Conservation (phyloP, 2,888 invertebrate species). For the Caenorhabditis virilis region DNA sequence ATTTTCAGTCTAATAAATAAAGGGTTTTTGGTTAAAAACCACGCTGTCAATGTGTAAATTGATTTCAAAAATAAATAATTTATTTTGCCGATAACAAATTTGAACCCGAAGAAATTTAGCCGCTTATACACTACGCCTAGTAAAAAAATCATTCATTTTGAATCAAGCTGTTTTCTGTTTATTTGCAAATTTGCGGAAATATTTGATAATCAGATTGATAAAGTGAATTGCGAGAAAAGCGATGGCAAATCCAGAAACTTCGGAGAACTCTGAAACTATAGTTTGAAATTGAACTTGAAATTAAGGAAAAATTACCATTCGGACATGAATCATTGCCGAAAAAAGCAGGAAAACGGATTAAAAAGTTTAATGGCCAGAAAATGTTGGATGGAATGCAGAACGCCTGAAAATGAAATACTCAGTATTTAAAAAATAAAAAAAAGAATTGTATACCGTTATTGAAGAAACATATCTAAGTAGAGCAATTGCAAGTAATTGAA, state of each 20-base stretch:
- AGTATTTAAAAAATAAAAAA: background rate
- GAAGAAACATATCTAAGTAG: constrained; percentile 20
- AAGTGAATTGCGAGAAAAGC: constrained; percentile 26
- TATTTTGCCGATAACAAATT: background rate
- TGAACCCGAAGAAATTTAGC: too few relatives aligned
- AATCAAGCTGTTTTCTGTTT: background rate
- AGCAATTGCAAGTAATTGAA: constrained; percentile 14
- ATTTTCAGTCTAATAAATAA: too few relatives aligned
- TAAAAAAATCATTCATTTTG: too few relatives aligned
- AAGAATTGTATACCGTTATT: constrained; percentile 13
- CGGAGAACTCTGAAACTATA: constrained; percentile 24
- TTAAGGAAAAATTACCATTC: constrained; percentile 10
- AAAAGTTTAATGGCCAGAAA: constrained; percentile 42
- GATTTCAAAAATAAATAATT: constrained; percentile 2
- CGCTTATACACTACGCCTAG: too few relatives aligned
- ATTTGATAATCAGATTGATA: constrained; percentile 10
- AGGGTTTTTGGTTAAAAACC: too few relatives aligned
- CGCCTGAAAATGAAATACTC: constrained; percentile 11
- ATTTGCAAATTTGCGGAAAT: background rate
- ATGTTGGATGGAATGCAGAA: constrained; percentile 39
- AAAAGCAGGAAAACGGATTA: constrained; percentile 39
- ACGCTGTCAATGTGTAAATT: too few relatives aligned
- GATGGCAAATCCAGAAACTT: constrained; percentile 31
- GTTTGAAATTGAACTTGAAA: background rate
- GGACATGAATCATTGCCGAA: constrained; percentile 33